phyloP scores from a whole-genome alignment of 2,888 invertebrate species.

The Mesorhabditis spiculigera region DNA sequence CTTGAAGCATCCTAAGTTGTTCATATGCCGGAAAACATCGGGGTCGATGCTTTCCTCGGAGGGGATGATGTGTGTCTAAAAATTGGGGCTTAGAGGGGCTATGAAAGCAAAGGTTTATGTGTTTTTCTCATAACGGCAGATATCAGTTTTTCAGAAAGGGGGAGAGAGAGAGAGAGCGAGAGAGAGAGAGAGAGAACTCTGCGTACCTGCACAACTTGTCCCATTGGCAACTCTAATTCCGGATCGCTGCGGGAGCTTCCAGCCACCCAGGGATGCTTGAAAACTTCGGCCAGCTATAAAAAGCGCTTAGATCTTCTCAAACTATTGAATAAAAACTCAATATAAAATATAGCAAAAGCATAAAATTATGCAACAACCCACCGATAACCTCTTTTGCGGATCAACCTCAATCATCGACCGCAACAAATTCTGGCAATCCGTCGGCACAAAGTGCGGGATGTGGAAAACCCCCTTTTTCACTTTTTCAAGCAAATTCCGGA shows the following conservation, averaged over 20 bases:
- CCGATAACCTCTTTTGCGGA: conserved; percentile 91
- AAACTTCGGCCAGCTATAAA: conserved; percentile 85
- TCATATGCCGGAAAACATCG: conserved; percentile 93
- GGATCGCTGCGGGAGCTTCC: conserved; percentile 86
- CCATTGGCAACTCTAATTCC: conserved; percentile 94
- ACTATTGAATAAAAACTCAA: neutral
- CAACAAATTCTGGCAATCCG: conserved; percentile 89
- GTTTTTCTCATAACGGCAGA: too few species aligned
- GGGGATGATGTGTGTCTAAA: conserved; percentile 86
- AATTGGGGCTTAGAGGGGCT: neutral
- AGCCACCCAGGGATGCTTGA: conserved; percentile 94
- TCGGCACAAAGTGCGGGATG: conserved; percentile 97
- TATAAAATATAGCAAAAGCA: conserved; percentile 9
- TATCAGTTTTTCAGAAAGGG: too few species aligned
- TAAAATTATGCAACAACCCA: conserved; percentile 15
- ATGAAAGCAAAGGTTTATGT: too few species aligned
- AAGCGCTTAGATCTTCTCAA: neutral
- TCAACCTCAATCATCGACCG: conserved; percentile 98
- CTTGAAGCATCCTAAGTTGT: conserved; percentile 96
- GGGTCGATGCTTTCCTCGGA: conserved; percentile 92
- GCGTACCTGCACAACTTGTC: conserved; percentile 86
- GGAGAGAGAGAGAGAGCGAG: too few species aligned
- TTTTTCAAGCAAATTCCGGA: conserved; percentile 94
- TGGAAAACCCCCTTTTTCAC: conserved; percentile 92
- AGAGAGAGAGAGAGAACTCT: too few species aligned